These are phyloP conservation scores for Griposia aprilina DNA, from an alignment of 2,888 invertebrate genomes.

Conservation along the genomic window DNA sequence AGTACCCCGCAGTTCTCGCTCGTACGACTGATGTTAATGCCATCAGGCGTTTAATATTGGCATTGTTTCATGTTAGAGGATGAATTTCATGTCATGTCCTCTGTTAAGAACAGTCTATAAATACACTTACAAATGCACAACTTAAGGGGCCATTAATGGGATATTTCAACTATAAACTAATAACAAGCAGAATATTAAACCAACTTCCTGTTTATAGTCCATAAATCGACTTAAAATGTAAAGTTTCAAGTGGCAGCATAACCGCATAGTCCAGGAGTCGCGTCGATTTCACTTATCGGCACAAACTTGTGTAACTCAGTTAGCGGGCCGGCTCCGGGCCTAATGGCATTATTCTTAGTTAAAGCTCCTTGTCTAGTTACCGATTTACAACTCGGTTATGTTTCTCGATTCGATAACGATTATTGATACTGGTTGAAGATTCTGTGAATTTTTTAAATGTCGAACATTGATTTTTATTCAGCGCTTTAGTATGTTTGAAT, in stretches of 20 bases:
- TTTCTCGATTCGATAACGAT: slow-evolving; percentile 71
- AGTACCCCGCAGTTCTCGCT: too few relatives aligned
- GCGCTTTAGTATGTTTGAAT: not conserved
- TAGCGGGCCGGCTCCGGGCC: slow-evolving; percentile 75
- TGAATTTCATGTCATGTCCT: not conserved
- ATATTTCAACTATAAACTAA: slow-evolving; percentile 11
- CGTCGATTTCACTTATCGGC: slow-evolving; percentile 81
- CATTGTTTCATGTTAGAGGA: not conserved
- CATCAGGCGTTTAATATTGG: not conserved
- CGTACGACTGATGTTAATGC: not conserved
- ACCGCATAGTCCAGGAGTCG: slow-evolving; percentile 73
- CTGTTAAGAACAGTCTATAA: not conserved
- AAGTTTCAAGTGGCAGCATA: slow-evolving; percentile 65
- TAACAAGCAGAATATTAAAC: slow-evolving; percentile 33
- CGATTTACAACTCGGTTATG: slow-evolving; percentile 79
- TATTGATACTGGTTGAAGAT: slow-evolving; percentile 47
- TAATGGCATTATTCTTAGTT: slow-evolving; percentile 81
- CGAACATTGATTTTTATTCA: not conserved
- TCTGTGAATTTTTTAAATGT: not conserved
- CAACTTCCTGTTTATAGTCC: slow-evolving; percentile 39
- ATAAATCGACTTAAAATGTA: slow-evolving; percentile 63
- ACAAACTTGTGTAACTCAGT: slow-evolving; percentile 83
- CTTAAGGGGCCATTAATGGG: not conserved
- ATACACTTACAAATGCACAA: not conserved
- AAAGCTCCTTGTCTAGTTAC: slow-evolving; percentile 80